Evolutionary conservation across 2,113 vertebrate genomes (phyloP).

Genomic region (Halichoeres trimaculatus): DNA sequence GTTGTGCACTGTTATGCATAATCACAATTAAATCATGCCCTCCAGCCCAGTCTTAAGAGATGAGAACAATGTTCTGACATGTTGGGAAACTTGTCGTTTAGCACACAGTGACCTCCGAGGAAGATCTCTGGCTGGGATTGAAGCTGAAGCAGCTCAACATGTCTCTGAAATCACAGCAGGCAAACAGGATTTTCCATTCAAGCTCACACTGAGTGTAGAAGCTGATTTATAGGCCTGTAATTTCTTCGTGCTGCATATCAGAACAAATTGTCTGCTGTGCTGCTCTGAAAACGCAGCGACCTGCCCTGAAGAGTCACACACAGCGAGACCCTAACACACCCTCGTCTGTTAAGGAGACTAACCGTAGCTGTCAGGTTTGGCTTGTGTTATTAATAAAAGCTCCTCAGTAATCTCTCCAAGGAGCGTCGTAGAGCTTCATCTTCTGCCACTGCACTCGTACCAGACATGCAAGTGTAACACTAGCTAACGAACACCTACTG

Average conservation of each 20-base stretch:
- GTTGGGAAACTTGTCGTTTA: not conserved
- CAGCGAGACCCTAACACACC: conserved; percentile 29
- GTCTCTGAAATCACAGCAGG: conserved; percentile 23
- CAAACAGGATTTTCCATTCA: conserved; percentile 24
- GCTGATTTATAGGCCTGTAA: conserved; percentile 19
- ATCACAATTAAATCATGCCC: conserved; percentile 19
- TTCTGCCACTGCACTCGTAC: conserved; percentile 37
- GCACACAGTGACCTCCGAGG: conserved; percentile 20
- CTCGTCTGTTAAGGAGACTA: conserved; percentile 44
- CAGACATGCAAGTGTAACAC: conserved; percentile 64
- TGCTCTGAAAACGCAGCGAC: conserved; percentile 12
- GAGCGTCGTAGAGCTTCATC: conserved; percentile 58
- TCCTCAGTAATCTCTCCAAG: conserved; percentile 42
- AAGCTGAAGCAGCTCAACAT: conserved; percentile 36
- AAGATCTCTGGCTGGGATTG: conserved; percentile 9
- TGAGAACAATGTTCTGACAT: conserved; percentile 27
- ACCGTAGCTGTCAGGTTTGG: conserved; percentile 46
- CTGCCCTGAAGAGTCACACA: conserved; percentile 27
- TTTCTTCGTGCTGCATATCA: conserved; percentile 41
- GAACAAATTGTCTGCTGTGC: not conserved
- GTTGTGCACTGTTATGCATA: not conserved
- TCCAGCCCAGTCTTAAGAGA: conserved; percentile 62
- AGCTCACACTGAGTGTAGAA: conserved; percentile 33
- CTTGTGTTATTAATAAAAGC: conserved; percentile 49
- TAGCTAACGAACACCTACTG: conserved; percentile 55